These are phyloP conservation scores for Chloropsis cyanopogon DNA, from an alignment of 2,113 vertebrate species.

Conservation along the genomic window DNA sequence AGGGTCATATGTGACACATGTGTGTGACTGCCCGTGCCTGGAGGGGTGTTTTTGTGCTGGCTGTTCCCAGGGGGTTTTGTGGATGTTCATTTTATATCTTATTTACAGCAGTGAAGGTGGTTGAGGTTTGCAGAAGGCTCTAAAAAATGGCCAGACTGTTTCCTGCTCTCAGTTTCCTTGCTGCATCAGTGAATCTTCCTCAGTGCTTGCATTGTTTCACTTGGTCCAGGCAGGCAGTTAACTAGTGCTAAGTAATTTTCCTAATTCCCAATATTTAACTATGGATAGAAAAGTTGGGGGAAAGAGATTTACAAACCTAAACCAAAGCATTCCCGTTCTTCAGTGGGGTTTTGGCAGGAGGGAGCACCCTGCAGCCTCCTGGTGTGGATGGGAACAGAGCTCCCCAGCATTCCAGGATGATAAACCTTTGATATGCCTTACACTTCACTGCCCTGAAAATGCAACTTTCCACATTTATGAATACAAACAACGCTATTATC, in stretches of 20 bases:
- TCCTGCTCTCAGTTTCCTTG: background rate
- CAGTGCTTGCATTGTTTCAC: background rate
- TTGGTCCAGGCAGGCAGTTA: background rate
- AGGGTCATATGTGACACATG: rapidly evolving
- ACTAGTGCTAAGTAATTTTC: background rate
- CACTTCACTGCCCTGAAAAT: constrained; percentile 72
- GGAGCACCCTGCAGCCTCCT: background rate
- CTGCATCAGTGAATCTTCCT: background rate
- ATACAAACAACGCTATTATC: constrained; percentile 78
- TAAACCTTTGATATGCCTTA: constrained; percentile 73
- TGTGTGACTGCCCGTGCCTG: rapidly evolving
- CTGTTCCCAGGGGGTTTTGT: background rate
- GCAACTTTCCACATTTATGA: constrained; percentile 74
- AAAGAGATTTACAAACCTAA: background rate
- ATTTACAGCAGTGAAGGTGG: background rate
- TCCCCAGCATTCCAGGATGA: constrained; percentile 56
- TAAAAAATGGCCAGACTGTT: background rate
- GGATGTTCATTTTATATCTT: background rate
- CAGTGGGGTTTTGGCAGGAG: background rate
- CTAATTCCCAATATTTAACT: background rate
- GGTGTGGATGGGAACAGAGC: background rate
- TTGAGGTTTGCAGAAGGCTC: background rate
- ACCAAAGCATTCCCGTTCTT: background rate
- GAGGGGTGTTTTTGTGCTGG: background rate
- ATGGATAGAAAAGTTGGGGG: background rate